Evolutionary conservation across 2,888 invertebrate species (phyloP).

Genomic region (Arenicola marina): DNA sequence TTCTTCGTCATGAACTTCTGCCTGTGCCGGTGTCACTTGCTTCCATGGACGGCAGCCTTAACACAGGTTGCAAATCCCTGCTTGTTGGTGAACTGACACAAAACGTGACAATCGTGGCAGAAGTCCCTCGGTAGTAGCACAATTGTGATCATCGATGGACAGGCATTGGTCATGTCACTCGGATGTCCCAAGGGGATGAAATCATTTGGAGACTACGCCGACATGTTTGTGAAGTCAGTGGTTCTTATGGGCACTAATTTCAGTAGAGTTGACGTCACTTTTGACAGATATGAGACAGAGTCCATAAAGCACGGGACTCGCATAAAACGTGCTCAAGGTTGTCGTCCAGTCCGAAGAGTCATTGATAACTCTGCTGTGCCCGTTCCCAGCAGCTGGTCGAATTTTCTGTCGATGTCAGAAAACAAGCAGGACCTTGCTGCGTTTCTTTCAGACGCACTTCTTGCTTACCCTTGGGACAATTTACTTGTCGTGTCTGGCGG

Average conservation of each 20-base stretch:
- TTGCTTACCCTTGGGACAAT: constrained; percentile 5
- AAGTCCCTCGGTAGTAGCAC: not conserved
- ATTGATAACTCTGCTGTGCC: not conserved
- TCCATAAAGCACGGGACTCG: not conserved
- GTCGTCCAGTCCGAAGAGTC: not conserved
- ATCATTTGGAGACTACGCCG: constrained; percentile 3
- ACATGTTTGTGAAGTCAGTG: not conserved
- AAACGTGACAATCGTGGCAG: not conserved
- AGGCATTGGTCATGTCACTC: not conserved
- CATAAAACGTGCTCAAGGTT: not conserved
- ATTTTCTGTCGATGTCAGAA: not conserved
- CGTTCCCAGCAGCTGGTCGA: not conserved
- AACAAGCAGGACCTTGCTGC: not conserved
- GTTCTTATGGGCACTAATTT: not conserved
- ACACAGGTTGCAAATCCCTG: not conserved
- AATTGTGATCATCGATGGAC: not conserved
- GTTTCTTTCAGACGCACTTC: not conserved
- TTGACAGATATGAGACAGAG: not conserved
- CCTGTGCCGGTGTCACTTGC: not conserved
- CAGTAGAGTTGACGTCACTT: constrained; percentile 2
- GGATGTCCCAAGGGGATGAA: not conserved
- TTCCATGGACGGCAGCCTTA: not conserved
- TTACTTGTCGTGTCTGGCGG: constrained; percentile 16
- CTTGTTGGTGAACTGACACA: not conserved
- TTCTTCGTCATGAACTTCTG: not conserved